Evolutionary conservation across 2,797 vertebrate species (phyloP), one percentile per base, ranked within the genome.

Genomic region (Phoebastria nigripes): DNA sequence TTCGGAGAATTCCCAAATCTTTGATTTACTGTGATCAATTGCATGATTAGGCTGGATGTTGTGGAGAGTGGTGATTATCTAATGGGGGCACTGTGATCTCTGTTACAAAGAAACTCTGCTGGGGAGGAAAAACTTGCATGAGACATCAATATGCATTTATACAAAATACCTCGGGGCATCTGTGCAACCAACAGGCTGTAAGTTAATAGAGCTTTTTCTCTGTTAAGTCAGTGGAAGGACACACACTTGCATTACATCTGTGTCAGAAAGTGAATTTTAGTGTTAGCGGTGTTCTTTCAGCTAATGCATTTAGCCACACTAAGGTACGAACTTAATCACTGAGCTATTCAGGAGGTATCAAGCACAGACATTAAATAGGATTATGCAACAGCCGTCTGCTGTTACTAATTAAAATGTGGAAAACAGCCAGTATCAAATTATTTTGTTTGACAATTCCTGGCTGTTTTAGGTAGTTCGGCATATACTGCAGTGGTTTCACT

Each of bases 381-480:
- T 96, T 96, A 92, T 89, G 78, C 90, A 95, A 95, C 61, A 92
- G 46, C 71, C 1, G 1, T 79, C 89, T 90, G 88, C 44, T 76
- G n/a, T 93, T 77, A 55, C 80, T 96, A 96, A 97, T 96, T 96
- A 96, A 95, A 93, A 82, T 78, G 63, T 93, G 87, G 94, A 87
- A 94, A 97, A 91, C 39, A 93, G 84, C 49, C 89, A 93, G 59
- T 93, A 88, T 73, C 62, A 72, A 82, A 88, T 86, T 82, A 69
- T 92, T 96, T 96, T 92, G 62, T 94, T 92, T 94, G 69, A 65
- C 44, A 74, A 51, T 87, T 74, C 11, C 3, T 86, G 47, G 16
- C 33, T 63, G 47, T 25, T 61, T 74, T 88, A 86, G 71, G 28
- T 74, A 61, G 54, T 91, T 94, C 80, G 31, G 67, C 25, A 26